Base-by-base conservation (phyloP, 2,113 vertebrate species). In the Panurus biarmicus region DNA sequence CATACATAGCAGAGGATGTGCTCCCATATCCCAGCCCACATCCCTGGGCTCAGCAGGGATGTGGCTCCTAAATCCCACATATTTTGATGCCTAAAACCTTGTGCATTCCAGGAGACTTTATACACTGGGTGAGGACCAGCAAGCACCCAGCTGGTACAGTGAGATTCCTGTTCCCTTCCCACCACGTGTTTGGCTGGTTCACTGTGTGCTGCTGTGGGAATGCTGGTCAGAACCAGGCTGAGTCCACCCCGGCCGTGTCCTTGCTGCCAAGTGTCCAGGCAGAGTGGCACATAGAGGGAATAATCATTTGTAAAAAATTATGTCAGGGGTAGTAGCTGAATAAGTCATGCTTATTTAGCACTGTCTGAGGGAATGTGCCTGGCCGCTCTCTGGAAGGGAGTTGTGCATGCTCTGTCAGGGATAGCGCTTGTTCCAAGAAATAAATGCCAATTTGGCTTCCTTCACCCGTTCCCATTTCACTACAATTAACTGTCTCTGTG, bases 381-480 rank as follows among this genome's bases (percentile, higher is more conserved):
- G 15, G 7, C 42, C 1, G 4, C 67, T 78, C 95, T 83, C 94
- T 93, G 94, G 80, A 77, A 95, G 84, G 92, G 71, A 78, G 89
- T 33, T 1, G 4, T 89, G 87, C 78, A 35, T 2, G 1, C 84
- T 92, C 93, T 85, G 71, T 51, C 3, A 14, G 93, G 96, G 95
- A 81, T 17, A 87, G 28, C 3, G 0, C 64, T 54, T 11, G 57
- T 90, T 95, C 96, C 96, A 96, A 94, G 87, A 62, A 16, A 75
- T 84, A 50, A 94, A 80, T 7, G 64, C 89, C 94, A 88, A 67
- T 83, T 95, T 96, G 96, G 93, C 91, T 95, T 36, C 73, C 40
- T 94, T 70, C 12, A 4, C 62, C 94, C 5, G 0, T 33, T 79
- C 78, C 90, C 45, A 2, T 86, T 67, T 64, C 42, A 14, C 58